Percentiles rank a stretch among this genome's conserved stretches.
Evolutionary conservation across 2,797 vertebrate genomes (phyloP).

Genomic region (Cyclura pinguis): DNA sequence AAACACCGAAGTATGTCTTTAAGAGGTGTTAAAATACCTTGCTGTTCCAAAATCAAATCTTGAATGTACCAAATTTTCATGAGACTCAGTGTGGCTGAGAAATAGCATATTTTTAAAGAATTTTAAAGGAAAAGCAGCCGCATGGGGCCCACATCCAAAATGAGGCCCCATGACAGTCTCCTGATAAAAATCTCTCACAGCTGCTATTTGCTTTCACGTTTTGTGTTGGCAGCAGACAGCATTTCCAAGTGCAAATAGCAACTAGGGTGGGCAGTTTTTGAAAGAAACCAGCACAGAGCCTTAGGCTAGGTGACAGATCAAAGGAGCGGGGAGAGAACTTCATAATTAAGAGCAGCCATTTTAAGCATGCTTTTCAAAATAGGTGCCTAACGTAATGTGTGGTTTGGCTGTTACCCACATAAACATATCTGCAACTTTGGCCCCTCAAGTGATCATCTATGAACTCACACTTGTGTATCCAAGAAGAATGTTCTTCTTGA

Average conservation of each 20-base stretch:
- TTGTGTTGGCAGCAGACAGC: not conserved
- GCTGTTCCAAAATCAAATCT: not conserved
- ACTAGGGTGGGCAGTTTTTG: not conserved
- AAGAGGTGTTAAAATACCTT: not conserved
- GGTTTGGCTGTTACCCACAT: not conserved
- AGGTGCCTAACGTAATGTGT: not conserved
- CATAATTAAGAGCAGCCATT: not conserved
- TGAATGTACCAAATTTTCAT: not conserved
- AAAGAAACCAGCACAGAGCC: not conserved
- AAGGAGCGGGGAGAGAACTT: not conserved
- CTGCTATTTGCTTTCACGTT: not conserved
- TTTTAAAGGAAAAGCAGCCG: not conserved
- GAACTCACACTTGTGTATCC: too few species aligned
- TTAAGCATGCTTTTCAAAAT: not conserved
- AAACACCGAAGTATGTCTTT: not conserved
- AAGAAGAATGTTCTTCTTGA: too few species aligned
- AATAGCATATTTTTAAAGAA: not conserved
- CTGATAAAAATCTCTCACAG: not conserved
- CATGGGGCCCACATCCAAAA: not conserved
- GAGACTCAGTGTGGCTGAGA: not conserved
- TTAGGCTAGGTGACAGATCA: not conserved
- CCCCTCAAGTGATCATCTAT: constrained; percentile 21
- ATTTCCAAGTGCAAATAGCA: too few species aligned
- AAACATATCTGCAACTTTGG: constrained; percentile 26
- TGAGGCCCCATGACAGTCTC: not conserved